Evolutionary conservation across 1,140 invertebrate genomes (phyloP), one percentile per base, ranked within the genome.

Genomic region (Nasonia vitripennis): DNA sequence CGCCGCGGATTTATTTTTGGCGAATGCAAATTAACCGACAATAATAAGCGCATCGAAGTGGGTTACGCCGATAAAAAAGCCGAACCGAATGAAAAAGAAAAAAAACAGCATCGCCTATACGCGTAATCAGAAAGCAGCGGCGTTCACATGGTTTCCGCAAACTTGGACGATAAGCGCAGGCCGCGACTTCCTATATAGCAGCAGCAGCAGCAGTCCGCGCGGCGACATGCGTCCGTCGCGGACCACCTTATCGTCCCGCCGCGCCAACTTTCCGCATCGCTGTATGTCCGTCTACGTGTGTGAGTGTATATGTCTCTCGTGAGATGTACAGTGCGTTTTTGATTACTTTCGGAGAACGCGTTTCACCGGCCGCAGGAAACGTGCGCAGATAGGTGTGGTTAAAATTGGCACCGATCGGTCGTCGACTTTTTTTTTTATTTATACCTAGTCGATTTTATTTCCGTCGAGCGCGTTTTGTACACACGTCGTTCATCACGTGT

Each of bases 131-230:
- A 62, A 62, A 20, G 55, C 17, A 62, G 20, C 17, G 17, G 55
- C 51, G 51, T 55, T 20, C 77, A 84, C 77, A 77, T 71, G 77
- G 77, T 84, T 84, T 79, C 83, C 83, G 77, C 48, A 79, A 80
- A 84, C 83, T 84, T 84, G 23, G 34, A 62, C 75, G 83, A 84
- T 84, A 78, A 84, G 75, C 51, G 17, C 17, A 45, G 80, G 14
- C 73, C 48, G 73, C 73, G 71, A 62, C 62, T 78, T 83, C 74
- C 34, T 77, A 48, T 51, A n/a, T 62, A 55, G 78, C 41, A 70
- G 9, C 77, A n/a, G 34, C 37, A 34, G 71, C 48, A n/a, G 34
- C 37, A 34, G 71, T 70, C 82, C 34, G 55, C 73, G n/a, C 74
- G 79, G 68, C 81, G 73, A 55, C 71, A 41, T n/a, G 17, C n/a